Conservation (phyloP, 2,113 vertebrate genomes). For the cattle (Bos taurus) region ARS-UCD2.0 NC_037338.1:2991001-2991500, state of each 20-base stretch:
- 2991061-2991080: slow-evolving; percentile 24
- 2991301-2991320: background rate
- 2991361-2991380: background rate
- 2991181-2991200: background rate
- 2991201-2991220: background rate
- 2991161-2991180: background rate
- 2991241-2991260: background rate
- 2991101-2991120: background rate
- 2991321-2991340: background rate
- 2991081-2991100: background rate
- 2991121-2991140: background rate
- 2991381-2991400: background rate
- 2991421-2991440: background rate
- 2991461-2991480: background rate
- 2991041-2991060: background rate
- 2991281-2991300: background rate
- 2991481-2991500: background rate
- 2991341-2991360: background rate
- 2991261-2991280: too few species aligned
- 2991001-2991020: background rate
- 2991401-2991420: background rate
- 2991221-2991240: fast-evolving
- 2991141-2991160: background rate
- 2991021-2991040: background rate
- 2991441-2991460: background rate